Evolutionary conservation across 2,113 vertebrate genomes (phyloP).

Genomic region (Hyaena hyaena): DNA sequence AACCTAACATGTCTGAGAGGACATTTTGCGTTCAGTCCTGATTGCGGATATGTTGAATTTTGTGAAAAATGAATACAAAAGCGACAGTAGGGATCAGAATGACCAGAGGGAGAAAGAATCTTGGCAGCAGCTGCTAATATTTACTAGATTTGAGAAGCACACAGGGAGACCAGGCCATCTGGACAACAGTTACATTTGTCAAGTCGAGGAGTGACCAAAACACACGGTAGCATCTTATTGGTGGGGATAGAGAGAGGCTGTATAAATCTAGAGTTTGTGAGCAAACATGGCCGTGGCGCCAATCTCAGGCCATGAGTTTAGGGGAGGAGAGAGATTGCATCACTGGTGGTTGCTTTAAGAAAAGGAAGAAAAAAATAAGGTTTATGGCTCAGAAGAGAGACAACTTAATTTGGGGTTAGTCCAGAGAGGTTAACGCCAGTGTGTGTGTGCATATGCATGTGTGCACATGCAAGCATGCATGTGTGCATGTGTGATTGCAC

Average conservation of each 20-base stretch:
- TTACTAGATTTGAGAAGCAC: slow-evolving; percentile 69
- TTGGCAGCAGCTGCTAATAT: slow-evolving; percentile 72
- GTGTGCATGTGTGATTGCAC: not conserved
- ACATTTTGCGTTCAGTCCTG: not conserved
- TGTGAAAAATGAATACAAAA: slow-evolving; percentile 31
- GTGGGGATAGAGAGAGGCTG: not conserved
- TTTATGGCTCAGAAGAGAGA: not conserved
- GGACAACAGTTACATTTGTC: slow-evolving; percentile 72
- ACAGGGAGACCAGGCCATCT: slow-evolving; percentile 69
- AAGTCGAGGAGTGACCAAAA: slow-evolving; percentile 70
- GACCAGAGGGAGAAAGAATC: slow-evolving; percentile 61
- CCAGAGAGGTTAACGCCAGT: not conserved
- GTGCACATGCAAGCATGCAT: too few species aligned
- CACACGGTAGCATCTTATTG: slow-evolving; percentile 54
- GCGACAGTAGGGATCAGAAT: slow-evolving; percentile 50
- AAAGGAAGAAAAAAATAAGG: not conserved
- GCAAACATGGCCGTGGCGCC: not conserved
- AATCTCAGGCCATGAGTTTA: not conserved
- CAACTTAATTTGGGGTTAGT: slow-evolving; percentile 25
- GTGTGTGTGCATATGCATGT: not conserved
- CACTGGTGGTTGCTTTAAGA: not conserved
- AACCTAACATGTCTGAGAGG: not conserved
- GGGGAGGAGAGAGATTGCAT: not conserved
- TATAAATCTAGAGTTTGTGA: not conserved
- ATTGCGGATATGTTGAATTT: not conserved